These are phyloP conservation scores for Sialis lutaria DNA, from an alignment of 2,888 invertebrate species.

Conservation along the genomic window DNA sequence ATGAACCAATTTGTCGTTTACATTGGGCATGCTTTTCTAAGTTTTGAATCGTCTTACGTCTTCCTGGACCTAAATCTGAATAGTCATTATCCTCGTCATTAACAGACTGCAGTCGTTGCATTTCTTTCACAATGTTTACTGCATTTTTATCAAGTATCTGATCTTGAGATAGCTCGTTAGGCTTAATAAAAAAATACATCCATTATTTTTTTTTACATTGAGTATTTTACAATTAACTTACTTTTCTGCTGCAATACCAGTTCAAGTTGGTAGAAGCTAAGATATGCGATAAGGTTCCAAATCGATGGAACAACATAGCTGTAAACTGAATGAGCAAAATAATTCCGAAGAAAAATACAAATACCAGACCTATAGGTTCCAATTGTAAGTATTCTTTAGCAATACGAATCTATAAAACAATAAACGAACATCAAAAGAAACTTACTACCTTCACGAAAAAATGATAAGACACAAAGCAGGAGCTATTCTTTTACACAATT, in stretches of 20 bases:
- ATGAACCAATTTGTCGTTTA: slow-evolving; percentile 78
- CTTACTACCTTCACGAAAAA: too few relatives aligned
- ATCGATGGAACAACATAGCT: slow-evolving; percentile 97
- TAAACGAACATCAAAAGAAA: not conserved
- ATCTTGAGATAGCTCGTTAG: slow-evolving; percentile 77
- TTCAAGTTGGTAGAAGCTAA: slow-evolving; percentile 87
- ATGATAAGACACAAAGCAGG: slow-evolving; percentile 2
- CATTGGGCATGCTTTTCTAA: slow-evolving; percentile 80
- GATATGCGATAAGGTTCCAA: slow-evolving; percentile 93
- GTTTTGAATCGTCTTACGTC: slow-evolving; percentile 81
- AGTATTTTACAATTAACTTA: slow-evolving; percentile 19
- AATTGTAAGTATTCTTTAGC: slow-evolving; percentile 82
- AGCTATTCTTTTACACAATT: slow-evolving; percentile 29
- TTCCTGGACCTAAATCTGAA: slow-evolving; percentile 72
- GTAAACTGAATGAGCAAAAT: slow-evolving; percentile 92
- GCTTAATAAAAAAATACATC: slow-evolving; percentile 25
- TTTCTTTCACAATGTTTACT: slow-evolving; percentile 80
- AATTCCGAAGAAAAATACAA: slow-evolving; percentile 93
- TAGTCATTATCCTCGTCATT: slow-evolving; percentile 73
- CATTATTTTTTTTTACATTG: not conserved
- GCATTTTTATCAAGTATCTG: slow-evolving; percentile 82
- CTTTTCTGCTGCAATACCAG: slow-evolving; percentile 70
- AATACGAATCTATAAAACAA: slow-evolving; percentile 49
- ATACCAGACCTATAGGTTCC: slow-evolving; percentile 92
- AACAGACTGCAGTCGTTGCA: slow-evolving; percentile 72